These are phyloP conservation scores for Cataglyphis cursor DNA, from an alignment of 2,888 invertebrate genomes.

Conservation along the genomic window DNA sequence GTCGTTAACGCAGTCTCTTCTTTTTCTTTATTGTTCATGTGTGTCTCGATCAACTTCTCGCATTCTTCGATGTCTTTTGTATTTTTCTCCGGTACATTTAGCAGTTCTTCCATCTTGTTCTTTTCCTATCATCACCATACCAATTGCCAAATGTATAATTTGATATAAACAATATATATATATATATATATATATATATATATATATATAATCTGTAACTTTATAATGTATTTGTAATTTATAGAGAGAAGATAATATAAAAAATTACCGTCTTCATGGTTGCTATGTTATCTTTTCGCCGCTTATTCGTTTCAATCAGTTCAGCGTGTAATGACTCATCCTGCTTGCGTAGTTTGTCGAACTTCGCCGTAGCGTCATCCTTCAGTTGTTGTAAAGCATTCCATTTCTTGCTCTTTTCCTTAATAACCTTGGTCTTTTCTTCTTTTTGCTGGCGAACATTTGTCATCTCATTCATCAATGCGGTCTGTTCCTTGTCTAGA, in stretches of 20 bases:
- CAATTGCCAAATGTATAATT: slow-evolving; percentile 39
- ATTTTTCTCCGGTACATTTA: slow-evolving; percentile 92
- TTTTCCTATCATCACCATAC: slow-evolving; percentile 87
- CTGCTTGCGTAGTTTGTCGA: slow-evolving; percentile 87
- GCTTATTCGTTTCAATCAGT: slow-evolving; percentile 90
- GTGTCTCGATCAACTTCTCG: slow-evolving; percentile 88
- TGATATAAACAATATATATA: slow-evolving; percentile 7
- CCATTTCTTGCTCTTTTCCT: slow-evolving; percentile 85
- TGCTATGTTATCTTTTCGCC: slow-evolving; percentile 92
- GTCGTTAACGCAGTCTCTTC: slow-evolving; percentile 87
- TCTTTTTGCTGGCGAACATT: slow-evolving; percentile 88
- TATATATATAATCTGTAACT: background rate
- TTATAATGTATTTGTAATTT: background rate
- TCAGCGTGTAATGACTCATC: slow-evolving; percentile 89
- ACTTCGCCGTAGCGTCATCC: slow-evolving; percentile 87
- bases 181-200: background rate
- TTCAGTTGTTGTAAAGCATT: slow-evolving; percentile 89
- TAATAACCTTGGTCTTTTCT: slow-evolving; percentile 88
- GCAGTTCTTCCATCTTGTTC: slow-evolving; percentile 90
- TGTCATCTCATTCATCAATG: slow-evolving; percentile 87
- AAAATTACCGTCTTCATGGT: slow-evolving; percentile 87
- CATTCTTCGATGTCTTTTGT: slow-evolving; percentile 90
- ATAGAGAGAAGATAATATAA: background rate
- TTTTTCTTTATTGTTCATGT: slow-evolving; percentile 87
- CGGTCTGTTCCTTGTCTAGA: slow-evolving; percentile 78